These are phyloP conservation scores for Epirrita christyi DNA, from an alignment of 2,888 invertebrate species.

Conservation along the genomic window DNA sequence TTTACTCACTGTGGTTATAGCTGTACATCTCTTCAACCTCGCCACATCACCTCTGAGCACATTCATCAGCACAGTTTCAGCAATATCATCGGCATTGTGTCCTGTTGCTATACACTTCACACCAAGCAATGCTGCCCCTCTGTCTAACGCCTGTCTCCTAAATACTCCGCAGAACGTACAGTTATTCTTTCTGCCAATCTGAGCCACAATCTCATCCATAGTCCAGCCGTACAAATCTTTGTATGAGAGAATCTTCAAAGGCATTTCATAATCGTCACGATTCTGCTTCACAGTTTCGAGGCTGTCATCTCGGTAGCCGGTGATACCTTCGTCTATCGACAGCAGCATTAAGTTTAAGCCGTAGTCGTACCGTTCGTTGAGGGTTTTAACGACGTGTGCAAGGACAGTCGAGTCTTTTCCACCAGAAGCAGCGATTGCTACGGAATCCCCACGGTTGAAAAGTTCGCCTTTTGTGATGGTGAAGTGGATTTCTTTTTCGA, in stretches of 20 bases:
- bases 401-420: constrained; percentile 99
- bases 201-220: constrained; percentile 98
- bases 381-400: constrained; percentile 95
- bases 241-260: constrained; percentile 97
- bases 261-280: constrained; percentile 96
- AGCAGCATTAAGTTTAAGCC: constrained; percentile 94
- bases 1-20: constrained; percentile 91
- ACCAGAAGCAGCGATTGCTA: constrained; percentile 97
- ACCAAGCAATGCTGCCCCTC: constrained; percentile 94
- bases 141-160: constrained; percentile 96
- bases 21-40: constrained; percentile 95
- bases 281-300: constrained; percentile 98
- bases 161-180: constrained; percentile 99
- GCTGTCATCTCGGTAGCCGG: constrained; percentile 97
- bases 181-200: constrained; percentile 95
- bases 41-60: constrained; percentile 98
- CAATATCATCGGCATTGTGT: constrained; percentile 98
- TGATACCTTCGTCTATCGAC: constrained; percentile 99
- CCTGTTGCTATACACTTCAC: constrained; percentile 98
- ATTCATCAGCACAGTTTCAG: constrained; percentile 99
- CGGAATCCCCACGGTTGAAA: constrained; percentile 92
- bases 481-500: constrained; percentile 97
- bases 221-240: constrained; percentile 99
- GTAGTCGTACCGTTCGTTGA: constrained; percentile 96
- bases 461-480: constrained; percentile 93